A percentile compares a stretch with the other conserved stretches of the same genome.
These are phyloP conservation scores for Rugalucina vietnamica DNA, from an alignment of 2,888 invertebrate genomes.

Conservation along the genomic window DNA sequence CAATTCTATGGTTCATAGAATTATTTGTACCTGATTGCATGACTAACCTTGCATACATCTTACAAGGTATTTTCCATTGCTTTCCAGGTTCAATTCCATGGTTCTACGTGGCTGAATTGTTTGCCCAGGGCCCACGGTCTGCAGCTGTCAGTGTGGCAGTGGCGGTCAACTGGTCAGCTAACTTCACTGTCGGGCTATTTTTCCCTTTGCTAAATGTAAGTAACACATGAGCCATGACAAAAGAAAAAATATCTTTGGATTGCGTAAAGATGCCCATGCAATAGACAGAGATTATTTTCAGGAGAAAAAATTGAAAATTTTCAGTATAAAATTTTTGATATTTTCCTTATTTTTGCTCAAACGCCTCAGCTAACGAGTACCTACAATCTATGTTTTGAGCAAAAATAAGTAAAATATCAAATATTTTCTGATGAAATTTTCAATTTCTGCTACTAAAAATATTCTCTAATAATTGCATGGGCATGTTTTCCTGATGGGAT, in stretches of 20 bases:
- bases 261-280: neutral
- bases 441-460: too few species aligned
- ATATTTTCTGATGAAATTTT: too few species aligned
- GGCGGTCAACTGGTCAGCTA: slow-evolving; percentile 98
- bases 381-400: neutral
- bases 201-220: slow-evolving; percentile 97
- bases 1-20: neutral
- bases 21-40: too few species aligned
- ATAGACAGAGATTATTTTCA: neutral
- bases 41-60: too few species aligned
- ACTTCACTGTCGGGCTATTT: slow-evolving; percentile 97
- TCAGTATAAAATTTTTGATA: neutral
- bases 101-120: slow-evolving; percentile 99
- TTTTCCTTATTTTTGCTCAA: neutral
- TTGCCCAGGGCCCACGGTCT: slow-evolving; percentile 97
- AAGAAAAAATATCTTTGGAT: neutral
- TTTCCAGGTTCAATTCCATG: slow-evolving; percentile 95
- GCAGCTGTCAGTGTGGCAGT: slow-evolving; percentile 99
- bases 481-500: too few species aligned
- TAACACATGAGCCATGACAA: neutral
- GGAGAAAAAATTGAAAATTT: neutral
- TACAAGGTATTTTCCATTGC: too few species aligned
- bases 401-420: too few species aligned
- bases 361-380: neutral
- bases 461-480: too few species aligned